phyloP scores from a whole-genome alignment of 1,140 invertebrate species.

The Achatina immaculata region DNA sequence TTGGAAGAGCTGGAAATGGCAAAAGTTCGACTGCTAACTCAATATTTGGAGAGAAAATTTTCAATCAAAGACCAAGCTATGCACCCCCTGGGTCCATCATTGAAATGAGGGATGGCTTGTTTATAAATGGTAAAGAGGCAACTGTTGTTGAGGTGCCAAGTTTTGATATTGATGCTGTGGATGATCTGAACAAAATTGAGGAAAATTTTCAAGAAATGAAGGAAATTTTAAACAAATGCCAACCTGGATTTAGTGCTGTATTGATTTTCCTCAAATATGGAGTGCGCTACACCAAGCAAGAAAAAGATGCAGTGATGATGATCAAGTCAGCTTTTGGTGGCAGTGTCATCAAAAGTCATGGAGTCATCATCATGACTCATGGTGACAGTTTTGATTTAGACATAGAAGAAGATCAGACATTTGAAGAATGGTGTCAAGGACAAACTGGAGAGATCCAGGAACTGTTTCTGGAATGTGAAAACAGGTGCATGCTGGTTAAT shows the following conservation, averaged over 20 bases:
- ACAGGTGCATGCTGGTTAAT: not conserved
- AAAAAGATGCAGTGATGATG: not conserved
- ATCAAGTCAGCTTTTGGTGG: not conserved
- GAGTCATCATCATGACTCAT: not conserved
- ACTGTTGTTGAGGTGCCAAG: not conserved
- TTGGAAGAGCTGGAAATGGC: constrained; percentile 11
- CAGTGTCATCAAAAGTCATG: not conserved
- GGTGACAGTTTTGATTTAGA: not conserved
- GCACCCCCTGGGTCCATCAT: not conserved
- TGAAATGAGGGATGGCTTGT: no score
- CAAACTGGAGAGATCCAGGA: not conserved
- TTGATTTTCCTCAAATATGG: not conserved
- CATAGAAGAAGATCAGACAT: not conserved
- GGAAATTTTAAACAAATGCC: not conserved
- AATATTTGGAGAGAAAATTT: not conserved
- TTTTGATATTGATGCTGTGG: no score
- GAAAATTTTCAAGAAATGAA: not conserved
- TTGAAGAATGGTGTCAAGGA: not conserved
- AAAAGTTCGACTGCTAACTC: not conserved
- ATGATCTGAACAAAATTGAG: not conserved
- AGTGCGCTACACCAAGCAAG: constrained; percentile 1
- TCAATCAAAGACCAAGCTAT: not conserved
- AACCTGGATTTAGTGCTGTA: not conserved
- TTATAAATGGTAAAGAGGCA: not conserved
- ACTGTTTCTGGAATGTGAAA: not conserved